A percentile compares a stretch with the other conserved stretches of the same genome.
phyloP scores from a whole-genome alignment of 2,888 invertebrate species.

The Zeuzera pyrina region DNA sequence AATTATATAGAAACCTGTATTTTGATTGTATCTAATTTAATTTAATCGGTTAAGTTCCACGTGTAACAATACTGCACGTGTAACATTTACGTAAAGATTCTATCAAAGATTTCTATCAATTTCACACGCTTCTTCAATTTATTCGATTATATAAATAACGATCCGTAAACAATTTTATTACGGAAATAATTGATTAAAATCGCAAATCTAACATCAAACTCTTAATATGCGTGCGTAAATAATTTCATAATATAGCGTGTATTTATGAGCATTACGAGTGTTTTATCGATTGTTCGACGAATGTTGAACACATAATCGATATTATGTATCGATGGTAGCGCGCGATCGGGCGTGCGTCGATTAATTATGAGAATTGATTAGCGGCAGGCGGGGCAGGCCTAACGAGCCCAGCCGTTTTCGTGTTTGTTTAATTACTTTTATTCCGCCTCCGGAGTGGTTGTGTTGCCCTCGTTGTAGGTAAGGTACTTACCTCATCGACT shows the following conservation, averaged over 20 bases:
- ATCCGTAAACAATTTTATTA: too few relatives aligned
- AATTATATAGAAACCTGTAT: too few relatives aligned
- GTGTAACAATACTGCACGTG: too few relatives aligned
- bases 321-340: conserved; percentile 23
- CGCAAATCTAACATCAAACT: too few relatives aligned
- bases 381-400: conserved; percentile 42
- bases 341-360: conserved; percentile 29
- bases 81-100: too few relatives aligned
- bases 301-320: conserved; percentile 35
- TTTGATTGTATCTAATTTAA: too few relatives aligned
- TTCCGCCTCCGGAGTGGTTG: conserved; percentile 30
- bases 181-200: too few relatives aligned
- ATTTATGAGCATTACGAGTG: conserved; percentile 13
- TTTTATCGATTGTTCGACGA: conserved; percentile 25
- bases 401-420: conserved; percentile 48
- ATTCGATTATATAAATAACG: too few relatives aligned
- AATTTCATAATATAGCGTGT: neutral
- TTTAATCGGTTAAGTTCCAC: too few relatives aligned
- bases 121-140: too few relatives aligned
- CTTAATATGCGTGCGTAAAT: neutral
- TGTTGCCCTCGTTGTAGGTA: too few relatives aligned
- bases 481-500: conserved; percentile 16
- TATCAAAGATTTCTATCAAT: too few relatives aligned
- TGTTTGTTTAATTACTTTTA: conserved; percentile 59
- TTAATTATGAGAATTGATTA: conserved; percentile 61